Evolutionary conservation across 2,113 vertebrate species (phyloP).

Genomic region (Arothron firmamentum): DNA sequence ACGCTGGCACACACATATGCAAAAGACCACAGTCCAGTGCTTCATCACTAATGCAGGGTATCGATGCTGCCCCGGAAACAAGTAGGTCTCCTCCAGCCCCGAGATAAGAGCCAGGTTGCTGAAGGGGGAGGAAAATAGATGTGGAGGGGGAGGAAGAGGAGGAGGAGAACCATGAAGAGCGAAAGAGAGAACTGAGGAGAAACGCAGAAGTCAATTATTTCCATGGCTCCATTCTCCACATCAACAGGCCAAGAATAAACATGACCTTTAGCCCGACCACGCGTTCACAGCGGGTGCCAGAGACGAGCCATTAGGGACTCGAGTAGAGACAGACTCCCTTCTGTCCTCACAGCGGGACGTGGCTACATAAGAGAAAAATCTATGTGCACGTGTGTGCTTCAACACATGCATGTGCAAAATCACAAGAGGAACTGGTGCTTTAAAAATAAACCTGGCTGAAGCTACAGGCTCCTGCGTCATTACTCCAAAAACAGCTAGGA

Average conservation of each 20-base stretch:
- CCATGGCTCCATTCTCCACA: slow-evolving; percentile 32
- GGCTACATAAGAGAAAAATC: slow-evolving; percentile 29
- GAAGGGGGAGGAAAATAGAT: not conserved
- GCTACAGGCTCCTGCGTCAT: slow-evolving; percentile 4
- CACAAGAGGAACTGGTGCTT: not conserved
- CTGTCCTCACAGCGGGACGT: slow-evolving; percentile 16
- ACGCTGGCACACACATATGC: not conserved
- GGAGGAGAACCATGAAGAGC: not conserved
- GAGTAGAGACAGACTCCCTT: slow-evolving; percentile 28
- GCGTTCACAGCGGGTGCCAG: slow-evolving; percentile 48
- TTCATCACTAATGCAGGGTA: slow-evolving; percentile 35
- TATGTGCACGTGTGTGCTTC: not conserved
- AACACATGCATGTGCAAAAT: not conserved
- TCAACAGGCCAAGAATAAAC: slow-evolving; percentile 59
- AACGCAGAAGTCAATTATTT: slow-evolving; percentile 43
- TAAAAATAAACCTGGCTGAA: not conserved
- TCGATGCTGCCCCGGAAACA: slow-evolving; percentile 32
- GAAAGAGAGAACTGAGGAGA: slow-evolving; percentile 3
- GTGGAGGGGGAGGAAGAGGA: not conserved
- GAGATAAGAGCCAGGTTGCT: slow-evolving; percentile 16
- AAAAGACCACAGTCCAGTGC: slow-evolving; percentile 13
- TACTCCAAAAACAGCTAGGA: slow-evolving; percentile 44
- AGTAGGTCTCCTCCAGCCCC: slow-evolving; percentile 40
- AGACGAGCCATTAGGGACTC: slow-evolving; percentile 53
- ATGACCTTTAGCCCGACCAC: slow-evolving; percentile 61